These are phyloP conservation scores for Xestoiulus laeticollis DNA, from an alignment of 2,888 invertebrate species.

Conservation along the genomic window DNA sequence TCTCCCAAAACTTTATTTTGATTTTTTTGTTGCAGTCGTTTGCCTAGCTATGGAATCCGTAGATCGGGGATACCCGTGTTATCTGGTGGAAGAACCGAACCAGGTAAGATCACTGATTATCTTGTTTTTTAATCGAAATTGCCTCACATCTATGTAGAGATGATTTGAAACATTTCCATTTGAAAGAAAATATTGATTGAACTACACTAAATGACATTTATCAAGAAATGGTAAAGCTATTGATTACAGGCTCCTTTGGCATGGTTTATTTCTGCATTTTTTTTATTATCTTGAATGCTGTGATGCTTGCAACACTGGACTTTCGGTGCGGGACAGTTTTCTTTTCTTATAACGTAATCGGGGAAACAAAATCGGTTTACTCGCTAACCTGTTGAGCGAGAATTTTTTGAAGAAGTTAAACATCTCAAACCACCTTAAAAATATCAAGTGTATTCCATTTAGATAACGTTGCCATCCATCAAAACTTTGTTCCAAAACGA, in stretches of 20 bases:
- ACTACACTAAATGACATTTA: background rate
- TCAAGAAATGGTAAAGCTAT: background rate
- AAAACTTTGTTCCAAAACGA: no score
- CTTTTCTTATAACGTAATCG: no score
- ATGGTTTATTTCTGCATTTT: background rate
- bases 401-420: no score
- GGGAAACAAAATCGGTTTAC: no score
- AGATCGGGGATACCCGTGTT: conserved; percentile 57
- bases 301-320: no score
- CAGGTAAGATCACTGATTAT: conserved; percentile 55
- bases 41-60: conserved; percentile 56
- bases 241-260: background rate
- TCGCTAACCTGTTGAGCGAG: no score
- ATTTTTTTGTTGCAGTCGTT: conserved; percentile 56
- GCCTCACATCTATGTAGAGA: background rate
- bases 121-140: conserved; percentile 24
- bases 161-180: background rate
- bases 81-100: conserved; percentile 56
- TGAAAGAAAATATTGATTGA: background rate
- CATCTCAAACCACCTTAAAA: no score
- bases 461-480: no score
- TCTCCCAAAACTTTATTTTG: conserved; percentile 36
- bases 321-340: no score
- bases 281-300: background rate
- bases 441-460: no score